Evolutionary conservation across 2,797 vertebrate species (phyloP).

Genomic region (Mormyrus proboscirostris): DNA sequence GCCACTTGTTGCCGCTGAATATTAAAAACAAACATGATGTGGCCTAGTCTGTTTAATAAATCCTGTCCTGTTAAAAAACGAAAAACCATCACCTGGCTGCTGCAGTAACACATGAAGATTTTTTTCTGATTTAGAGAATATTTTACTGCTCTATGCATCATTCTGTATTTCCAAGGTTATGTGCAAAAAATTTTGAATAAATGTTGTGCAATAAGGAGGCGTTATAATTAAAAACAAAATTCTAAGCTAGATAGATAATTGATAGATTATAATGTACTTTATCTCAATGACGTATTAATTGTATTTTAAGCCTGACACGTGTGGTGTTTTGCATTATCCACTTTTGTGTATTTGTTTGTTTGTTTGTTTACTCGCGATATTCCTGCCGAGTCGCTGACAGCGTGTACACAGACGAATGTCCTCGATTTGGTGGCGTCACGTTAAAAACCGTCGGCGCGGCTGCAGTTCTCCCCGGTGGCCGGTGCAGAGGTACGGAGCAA

Average conservation of each 20-base stretch:
- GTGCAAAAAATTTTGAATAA: background rate
- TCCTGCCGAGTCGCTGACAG: background rate
- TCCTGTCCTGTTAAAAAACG: background rate
- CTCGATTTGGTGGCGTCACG: slow-evolving; percentile 8
- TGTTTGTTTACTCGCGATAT: background rate
- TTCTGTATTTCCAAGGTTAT: background rate
- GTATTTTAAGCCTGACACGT: background rate
- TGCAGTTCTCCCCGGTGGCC: background rate
- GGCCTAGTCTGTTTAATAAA: background rate
- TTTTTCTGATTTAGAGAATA: background rate
- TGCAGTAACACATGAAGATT: background rate
- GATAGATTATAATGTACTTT: background rate
- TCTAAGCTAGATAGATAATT: background rate
- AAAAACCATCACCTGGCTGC: background rate
- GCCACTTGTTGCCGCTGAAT: background rate
- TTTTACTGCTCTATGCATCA: background rate
- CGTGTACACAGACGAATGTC: background rate
- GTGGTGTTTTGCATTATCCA: background rate
- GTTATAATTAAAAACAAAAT: background rate
- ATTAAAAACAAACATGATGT: background rate
- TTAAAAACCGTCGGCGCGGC: slow-evolving; percentile 1
- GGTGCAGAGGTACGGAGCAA: background rate
- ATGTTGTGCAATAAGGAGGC: background rate
- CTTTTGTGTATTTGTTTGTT: background rate
- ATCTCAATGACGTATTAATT: background rate